A percentile compares a stretch with the other conserved stretches of the same genome.
These are phyloP conservation scores for Gyrodactylus bullatarudis DNA, from an alignment of 1,140 invertebrate genomes.

Conservation along the genomic window DNA sequence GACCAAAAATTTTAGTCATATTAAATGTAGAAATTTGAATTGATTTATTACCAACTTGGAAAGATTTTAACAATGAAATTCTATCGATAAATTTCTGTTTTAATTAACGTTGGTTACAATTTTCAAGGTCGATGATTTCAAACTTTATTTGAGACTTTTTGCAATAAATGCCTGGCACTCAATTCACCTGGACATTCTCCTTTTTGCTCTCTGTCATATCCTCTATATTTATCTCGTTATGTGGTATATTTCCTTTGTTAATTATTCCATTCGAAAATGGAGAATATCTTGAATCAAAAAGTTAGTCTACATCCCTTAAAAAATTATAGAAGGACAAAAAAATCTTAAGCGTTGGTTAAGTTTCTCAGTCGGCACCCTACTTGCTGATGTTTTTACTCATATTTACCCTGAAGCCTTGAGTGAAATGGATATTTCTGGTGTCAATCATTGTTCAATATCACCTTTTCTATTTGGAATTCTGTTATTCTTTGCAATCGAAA, in stretches of 20 bases:
- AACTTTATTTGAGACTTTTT: not conserved
- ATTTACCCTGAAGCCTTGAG: not conserved
- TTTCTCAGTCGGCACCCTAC: not conserved
- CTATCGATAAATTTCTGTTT: not conserved
- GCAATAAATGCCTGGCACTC: not conserved
- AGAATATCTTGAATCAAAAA: not conserved
- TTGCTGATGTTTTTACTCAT: slow-evolving; percentile 3
- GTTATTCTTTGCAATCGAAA: slow-evolving; percentile 1
- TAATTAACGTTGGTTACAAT: not conserved
- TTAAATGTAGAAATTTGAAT: no score
- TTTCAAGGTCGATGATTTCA: not conserved
- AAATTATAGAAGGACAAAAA: not conserved
- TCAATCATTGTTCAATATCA: not conserved
- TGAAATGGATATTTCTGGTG: not conserved
- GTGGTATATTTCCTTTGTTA: slow-evolving; percentile 3
- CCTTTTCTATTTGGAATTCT: not conserved
- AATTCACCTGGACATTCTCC: not conserved
- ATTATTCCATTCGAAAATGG: slow-evolving; percentile 3
- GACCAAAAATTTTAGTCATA: no score
- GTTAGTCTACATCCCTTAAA: not conserved
- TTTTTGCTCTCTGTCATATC: not conserved
- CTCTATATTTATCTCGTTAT: not conserved
- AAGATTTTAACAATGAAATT: not conserved
- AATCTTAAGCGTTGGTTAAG: not conserved
- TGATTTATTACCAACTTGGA: not conserved